Conservation (phyloP, 2,888 invertebrate genomes). For the Pachydiplax longipennis region DNA sequence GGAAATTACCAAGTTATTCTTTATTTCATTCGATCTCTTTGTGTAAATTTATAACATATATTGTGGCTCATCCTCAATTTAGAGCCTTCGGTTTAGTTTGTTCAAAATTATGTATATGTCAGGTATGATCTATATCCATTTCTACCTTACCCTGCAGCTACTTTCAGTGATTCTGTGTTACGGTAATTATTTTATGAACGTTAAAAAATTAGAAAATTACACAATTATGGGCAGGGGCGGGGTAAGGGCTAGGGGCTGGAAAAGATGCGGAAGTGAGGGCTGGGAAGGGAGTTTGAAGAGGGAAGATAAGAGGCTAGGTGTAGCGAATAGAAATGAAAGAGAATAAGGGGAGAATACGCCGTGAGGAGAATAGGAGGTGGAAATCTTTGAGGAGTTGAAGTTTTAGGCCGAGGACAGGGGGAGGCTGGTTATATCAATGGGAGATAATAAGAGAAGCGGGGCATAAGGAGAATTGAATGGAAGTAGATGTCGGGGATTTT, state of each 20-base stretch:
- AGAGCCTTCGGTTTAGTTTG: no score
- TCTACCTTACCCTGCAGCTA: no score
- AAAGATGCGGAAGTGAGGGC: background rate
- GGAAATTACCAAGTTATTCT: no score
- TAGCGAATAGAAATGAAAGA: background rate
- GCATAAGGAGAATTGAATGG: background rate
- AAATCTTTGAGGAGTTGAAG: background rate
- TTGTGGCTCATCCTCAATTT: no score
- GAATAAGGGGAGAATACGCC: background rate
- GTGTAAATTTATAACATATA: no score
- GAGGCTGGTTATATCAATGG: background rate
- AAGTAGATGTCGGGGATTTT: background rate
- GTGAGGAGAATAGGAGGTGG: background rate
- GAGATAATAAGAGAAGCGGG: background rate
- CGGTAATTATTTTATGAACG: no score
- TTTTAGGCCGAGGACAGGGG: background rate
- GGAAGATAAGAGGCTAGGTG: background rate
- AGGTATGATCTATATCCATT: no score
- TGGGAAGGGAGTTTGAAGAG: background rate
- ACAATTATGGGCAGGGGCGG: no score
- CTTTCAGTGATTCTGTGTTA: no score
- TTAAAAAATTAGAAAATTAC: no score
- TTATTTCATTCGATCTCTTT: no score
- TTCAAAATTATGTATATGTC: no score
- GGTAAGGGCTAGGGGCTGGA: background rate